Evolutionary conservation across 2,797 vertebrate species (phyloP).

Genomic region (Darevskia nairensis): DNA sequence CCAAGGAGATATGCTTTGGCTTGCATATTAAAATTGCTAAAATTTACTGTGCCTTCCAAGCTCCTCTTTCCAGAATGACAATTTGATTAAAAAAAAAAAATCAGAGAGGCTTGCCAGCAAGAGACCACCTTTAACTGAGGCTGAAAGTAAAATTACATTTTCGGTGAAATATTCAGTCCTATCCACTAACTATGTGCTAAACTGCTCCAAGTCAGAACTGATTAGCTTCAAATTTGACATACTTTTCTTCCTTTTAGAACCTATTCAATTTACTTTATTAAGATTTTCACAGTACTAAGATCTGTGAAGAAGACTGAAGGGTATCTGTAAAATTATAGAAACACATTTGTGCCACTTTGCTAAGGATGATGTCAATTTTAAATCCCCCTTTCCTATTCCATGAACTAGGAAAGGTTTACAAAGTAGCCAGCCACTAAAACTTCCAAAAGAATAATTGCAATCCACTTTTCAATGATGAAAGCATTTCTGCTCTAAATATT

Average conservation of each 20-base stretch:
- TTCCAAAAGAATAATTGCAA: conserved; percentile 12
- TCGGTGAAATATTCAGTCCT: conserved; percentile 24
- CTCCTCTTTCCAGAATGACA: neutral
- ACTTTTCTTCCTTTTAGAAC: conserved; percentile 17
- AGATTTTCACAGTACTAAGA: conserved; percentile 39
- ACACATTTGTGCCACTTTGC: neutral
- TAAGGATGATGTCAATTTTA: conserved; percentile 19
- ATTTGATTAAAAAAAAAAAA: neutral
- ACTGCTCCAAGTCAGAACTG: conserved; percentile 21
- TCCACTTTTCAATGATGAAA: neutral
- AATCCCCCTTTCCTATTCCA: conserved; percentile 38
- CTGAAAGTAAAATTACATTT: conserved; percentile 34
- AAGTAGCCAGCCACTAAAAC: neutral
- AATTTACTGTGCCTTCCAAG: neutral
- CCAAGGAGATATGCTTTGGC: neutral
- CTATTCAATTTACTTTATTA: conserved; percentile 8
- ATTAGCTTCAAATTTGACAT: conserved; percentile 40
- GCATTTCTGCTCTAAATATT: neutral
- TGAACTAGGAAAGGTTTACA: conserved; percentile 41
- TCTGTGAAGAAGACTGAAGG: conserved; percentile 37
- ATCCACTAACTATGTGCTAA: conserved; percentile 17
- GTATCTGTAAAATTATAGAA: conserved; percentile 37
- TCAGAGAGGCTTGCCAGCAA: neutral
- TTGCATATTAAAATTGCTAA: neutral
- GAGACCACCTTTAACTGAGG: neutral